These are phyloP conservation scores for Tragelaphus buxtoni DNA, from an alignment of 2,113 vertebrate genomes.

Conservation along the genomic window DNA sequence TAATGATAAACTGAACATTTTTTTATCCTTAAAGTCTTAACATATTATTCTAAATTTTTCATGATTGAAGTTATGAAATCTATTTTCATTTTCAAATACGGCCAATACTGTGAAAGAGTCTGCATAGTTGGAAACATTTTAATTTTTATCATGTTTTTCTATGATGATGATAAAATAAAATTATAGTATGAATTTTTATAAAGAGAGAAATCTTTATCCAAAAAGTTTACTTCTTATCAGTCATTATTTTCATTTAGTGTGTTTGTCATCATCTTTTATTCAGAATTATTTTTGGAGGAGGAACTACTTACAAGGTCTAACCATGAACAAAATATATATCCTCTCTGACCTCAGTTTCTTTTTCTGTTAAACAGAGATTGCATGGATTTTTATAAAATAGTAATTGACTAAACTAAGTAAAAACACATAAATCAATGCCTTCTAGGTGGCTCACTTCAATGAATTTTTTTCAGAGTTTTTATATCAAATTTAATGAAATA, in stretches of 20 bases:
- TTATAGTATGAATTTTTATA: not conserved
- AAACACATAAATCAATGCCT: not conserved
- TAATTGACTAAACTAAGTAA: not conserved
- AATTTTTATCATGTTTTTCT: not conserved
- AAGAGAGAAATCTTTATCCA: not conserved
- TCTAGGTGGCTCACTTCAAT: not conserved
- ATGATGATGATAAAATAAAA: not conserved
- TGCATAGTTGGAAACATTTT: not conserved
- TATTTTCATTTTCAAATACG: conserved; percentile 1
- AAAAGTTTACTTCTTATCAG: not conserved
- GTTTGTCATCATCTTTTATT: not conserved
- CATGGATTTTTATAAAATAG: not conserved
- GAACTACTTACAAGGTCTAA: not conserved
- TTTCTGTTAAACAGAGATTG: not conserved
- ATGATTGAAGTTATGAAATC: not conserved
- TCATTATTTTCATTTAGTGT: not conserved
- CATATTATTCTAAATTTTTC: not conserved
- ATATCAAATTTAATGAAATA: not conserved
- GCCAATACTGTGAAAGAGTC: not conserved
- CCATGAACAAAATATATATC: not conserved
- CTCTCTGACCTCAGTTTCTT: not conserved
- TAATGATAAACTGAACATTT: not conserved
- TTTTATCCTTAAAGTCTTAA: not conserved
- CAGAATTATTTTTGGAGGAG: not conserved
- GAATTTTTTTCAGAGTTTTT: not conserved